Evolutionary conservation across 2,888 invertebrate genomes (phyloP).

Genomic region (Cryptocheilus praepositus): DNA sequence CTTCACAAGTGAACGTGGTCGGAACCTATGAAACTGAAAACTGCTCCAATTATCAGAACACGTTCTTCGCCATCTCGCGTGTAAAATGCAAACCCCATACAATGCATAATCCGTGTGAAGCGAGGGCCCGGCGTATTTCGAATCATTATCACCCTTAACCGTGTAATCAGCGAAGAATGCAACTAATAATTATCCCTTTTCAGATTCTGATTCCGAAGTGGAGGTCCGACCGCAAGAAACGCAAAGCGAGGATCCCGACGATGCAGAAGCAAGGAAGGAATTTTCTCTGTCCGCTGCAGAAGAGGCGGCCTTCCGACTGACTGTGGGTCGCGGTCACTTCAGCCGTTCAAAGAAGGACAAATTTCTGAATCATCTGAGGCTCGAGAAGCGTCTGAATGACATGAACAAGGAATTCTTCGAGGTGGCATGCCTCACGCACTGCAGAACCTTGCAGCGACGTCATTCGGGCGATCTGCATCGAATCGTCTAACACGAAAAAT

Average conservation of each 20-base stretch:
- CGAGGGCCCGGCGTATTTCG: no score
- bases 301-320: slow-evolving; percentile 63
- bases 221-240: slow-evolving; percentile 27
- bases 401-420: slow-evolving; percentile 61
- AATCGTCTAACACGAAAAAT: slow-evolving; percentile 35
- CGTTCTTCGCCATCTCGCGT: no score
- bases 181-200: background rate
- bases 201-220: slow-evolving; percentile 53
- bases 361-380: slow-evolving; percentile 65
- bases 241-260: slow-evolving; percentile 14
- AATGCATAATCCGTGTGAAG: no score
- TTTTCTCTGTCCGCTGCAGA: slow-evolving; percentile 60
- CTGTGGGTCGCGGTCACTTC: slow-evolving; percentile 65
- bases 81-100: no score
- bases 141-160: no score
- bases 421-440: slow-evolving; percentile 50
- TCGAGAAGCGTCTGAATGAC: slow-evolving; percentile 65
- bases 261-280: slow-evolving; percentile 27
- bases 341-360: slow-evolving; percentile 66
- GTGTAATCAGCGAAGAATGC: no score
- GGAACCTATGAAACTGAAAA: no score
- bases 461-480: slow-evolving; percentile 56
- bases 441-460: slow-evolving; percentile 43
- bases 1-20: no score
- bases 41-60: no score